phyloP scores from a whole-genome alignment of 2,888 invertebrate genomes.

The Perithous albicinctus region DNA sequence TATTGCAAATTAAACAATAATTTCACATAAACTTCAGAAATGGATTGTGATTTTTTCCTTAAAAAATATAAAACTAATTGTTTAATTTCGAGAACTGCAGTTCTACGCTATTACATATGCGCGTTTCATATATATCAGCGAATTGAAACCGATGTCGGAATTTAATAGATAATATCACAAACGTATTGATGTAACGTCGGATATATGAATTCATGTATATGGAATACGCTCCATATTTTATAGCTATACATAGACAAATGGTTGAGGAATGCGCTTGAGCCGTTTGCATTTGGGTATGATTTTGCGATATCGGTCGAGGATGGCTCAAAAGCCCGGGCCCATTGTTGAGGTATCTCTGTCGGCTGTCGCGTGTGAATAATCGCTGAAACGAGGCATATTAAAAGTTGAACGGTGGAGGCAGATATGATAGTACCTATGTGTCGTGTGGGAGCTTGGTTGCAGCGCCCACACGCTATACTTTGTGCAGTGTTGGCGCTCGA shows the following conservation, averaged over 20 bases:
- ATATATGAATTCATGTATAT: conserved; percentile 1
- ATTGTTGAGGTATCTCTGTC: conserved; percentile 39
- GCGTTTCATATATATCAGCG: not conserved
- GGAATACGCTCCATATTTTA: not conserved
- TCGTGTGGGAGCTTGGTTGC: conserved; percentile 4
- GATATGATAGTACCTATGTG: conserved; percentile 7
- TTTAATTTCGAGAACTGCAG: not conserved
- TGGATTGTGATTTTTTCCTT: not conserved
- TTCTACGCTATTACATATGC: not conserved
- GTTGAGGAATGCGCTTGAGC: conserved; percentile 14
- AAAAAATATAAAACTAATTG: not conserved
- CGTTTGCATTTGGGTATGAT: conserved; percentile 27
- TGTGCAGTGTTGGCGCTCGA: conserved; percentile 9
- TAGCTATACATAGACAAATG: conserved; percentile 12
- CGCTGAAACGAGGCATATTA: conserved; percentile 63
- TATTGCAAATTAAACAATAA: too few species aligned
- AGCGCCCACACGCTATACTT: not conserved
- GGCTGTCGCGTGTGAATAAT: conserved; percentile 64
- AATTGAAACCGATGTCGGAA: conserved; percentile 23
- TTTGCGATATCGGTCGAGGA: conserved; percentile 41
- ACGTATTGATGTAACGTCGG: not conserved
- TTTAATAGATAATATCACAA: conserved; percentile 21
- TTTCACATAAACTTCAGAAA: too few species aligned
- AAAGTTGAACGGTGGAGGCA: conserved; percentile 55
- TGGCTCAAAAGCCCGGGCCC: not conserved